These are phyloP conservation scores for Gila robusta DNA, from an alignment of 2,797 vertebrate species.

Conservation along the genomic window DNA sequence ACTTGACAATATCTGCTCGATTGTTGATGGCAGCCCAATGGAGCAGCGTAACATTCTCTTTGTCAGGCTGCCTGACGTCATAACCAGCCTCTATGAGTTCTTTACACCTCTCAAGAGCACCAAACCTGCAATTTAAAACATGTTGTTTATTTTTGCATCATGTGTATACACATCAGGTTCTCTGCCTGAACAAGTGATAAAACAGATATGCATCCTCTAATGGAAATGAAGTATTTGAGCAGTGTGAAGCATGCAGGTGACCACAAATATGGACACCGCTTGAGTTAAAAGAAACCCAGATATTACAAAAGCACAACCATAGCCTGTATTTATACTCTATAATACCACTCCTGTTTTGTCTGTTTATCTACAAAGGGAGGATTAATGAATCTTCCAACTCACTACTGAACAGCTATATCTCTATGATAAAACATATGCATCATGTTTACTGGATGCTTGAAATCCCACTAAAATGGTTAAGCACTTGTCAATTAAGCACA, in stretches of 20 bases:
- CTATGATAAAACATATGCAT: neutral
- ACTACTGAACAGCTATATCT: neutral
- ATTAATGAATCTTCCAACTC: neutral
- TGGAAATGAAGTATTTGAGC: neutral
- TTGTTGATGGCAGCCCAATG: conserved; percentile 99
- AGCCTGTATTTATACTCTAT: neutral
- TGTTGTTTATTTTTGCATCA: neutral
- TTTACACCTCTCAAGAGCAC: conserved; percentile 90
- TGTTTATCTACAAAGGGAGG: neutral
- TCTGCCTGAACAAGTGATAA: neutral
- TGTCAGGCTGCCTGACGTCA: conserved; percentile 92
- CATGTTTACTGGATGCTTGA: neutral
- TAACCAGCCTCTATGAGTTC: conserved; percentile 95
- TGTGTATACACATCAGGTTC: neutral
- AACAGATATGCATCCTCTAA: neutral
- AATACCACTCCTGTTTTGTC: neutral
- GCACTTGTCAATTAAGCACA: neutral
- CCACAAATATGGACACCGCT: neutral
- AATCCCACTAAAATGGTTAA: neutral
- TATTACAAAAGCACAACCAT: neutral
- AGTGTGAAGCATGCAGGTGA: conserved; percentile 5
- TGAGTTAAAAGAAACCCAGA: neutral
- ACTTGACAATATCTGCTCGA: conserved; percentile 91
- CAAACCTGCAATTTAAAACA: conserved; percentile 82
- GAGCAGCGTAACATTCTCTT: conserved; percentile 94